phyloP scores from a whole-genome alignment of 2,888 invertebrate genomes.

The Pseudoips prasinana region DNA sequence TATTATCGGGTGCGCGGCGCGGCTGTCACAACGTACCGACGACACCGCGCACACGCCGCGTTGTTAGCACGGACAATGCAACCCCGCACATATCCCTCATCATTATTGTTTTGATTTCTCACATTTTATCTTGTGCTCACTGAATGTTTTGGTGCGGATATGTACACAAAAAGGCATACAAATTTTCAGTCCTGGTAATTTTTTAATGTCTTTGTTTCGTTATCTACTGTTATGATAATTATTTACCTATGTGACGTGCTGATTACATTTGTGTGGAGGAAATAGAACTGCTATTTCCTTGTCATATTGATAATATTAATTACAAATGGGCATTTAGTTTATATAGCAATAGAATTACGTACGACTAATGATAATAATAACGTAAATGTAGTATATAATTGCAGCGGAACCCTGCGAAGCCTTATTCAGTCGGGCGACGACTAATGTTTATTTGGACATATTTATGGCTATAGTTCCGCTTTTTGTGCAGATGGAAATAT shows the following conservation, averaged over 20 bases:
- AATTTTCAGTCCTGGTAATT: no score
- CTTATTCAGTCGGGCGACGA: conserved; percentile 64
- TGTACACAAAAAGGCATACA: no score
- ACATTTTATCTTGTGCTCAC: conserved; percentile 7
- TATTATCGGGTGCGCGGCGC: conserved; percentile 71
- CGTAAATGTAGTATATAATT: conserved; percentile 22
- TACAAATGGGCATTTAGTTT: no score
- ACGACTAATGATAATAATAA: no score
- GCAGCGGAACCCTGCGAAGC: conserved; percentile 58
- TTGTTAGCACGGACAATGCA: conserved; percentile 69
- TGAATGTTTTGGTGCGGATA: no score
- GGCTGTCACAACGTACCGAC: conserved; percentile 58
- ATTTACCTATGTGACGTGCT: no score
- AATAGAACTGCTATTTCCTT: no score
- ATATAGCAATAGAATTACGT: no score
- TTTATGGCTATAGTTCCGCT: conserved; percentile 83
- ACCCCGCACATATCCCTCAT: conserved; percentile 47
- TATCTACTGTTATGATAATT: no score
- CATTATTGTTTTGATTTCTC: conserved; percentile 47
- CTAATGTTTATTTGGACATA: conserved; percentile 82
- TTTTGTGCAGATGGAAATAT: conserved; percentile 82
- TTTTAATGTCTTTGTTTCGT: no score
- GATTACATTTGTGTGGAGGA: no score
- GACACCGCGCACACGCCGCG: conserved; percentile 41
- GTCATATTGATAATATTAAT: no score